Base-by-base conservation (phyloP, 2,888 invertebrate genomes). In the Nezara viridula region DNA sequence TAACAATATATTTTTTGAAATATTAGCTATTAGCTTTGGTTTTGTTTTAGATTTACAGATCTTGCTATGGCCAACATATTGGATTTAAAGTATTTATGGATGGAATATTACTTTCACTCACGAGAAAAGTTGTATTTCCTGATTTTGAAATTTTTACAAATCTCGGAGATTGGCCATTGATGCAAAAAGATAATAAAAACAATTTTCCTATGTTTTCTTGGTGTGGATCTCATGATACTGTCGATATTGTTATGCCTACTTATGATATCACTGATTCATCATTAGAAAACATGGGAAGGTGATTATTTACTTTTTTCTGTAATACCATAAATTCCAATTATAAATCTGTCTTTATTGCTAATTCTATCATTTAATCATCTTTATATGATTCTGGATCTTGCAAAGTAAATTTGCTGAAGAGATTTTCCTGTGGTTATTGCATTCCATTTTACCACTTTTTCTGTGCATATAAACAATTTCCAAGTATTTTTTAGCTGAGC, bases 81-180 rank as follows among this genome's bases (percentile, higher is more conserved):
- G 99, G 98, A 0, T 99, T 99, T 92, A 98, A 98, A 92, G 97
- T 98, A 95, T 99, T 99, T 93, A 95, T 97, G 93, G 99, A 99
- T 93, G 95, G 96, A 85, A 96, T 98, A 90, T 93, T 99, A 49
- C 92, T 97, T 85, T 98, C 97, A 0, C 92, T 99, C 86, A 93
- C 95, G 24, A 94, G 98, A 91, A 98, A 98, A 94, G 95, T 96
- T 40, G 92, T 93, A 40, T 92, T 99, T 89, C 98, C 98, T 9
- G 96, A 99, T 93, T 93, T 97, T 91, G 98, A 99, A 93, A 95
- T 99, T 92, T 96, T 98, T 91, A 95, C 97, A 86, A 99, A 99
- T 93, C 94, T 99, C 24, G 99, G 99, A 27, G 99, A 99, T 93
- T 99, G 98, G 98, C 99, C 99, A 0, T 93, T 99, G 44, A 95